Evolutionary conservation across 2,888 invertebrate species (phyloP).

Genomic region (Notodonta dromedarius): DNA sequence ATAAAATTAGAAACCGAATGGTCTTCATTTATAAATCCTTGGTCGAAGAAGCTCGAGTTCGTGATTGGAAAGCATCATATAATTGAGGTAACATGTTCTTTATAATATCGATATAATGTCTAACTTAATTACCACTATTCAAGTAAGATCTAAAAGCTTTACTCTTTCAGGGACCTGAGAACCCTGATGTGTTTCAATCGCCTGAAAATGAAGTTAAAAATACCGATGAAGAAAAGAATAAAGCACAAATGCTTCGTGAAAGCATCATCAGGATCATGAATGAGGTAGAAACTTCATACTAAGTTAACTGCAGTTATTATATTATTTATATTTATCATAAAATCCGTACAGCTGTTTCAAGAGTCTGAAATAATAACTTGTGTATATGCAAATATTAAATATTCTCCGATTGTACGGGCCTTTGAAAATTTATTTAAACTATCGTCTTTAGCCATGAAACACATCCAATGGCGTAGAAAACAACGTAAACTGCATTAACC

Average conservation of each 20-base stretch:
- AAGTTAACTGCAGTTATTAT: no score
- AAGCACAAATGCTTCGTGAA: constrained; percentile 85
- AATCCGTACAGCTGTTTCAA: no score
- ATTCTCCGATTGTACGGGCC: no score
- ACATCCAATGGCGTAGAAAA: no score
- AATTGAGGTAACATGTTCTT: constrained; percentile 81
- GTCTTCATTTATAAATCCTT: constrained; percentile 97
- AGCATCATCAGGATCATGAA: constrained; percentile 88
- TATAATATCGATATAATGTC: no score
- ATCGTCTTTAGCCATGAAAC: no score
- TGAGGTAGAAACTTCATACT: constrained; percentile 77
- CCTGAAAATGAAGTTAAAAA: constrained; percentile 55
- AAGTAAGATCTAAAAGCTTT: background rate
- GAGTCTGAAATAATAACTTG: no score
- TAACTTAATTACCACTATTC: constrained; percentile 11
- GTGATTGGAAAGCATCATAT: constrained; percentile 93
- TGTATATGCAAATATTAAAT: no score
- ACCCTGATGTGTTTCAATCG: constrained; percentile 89
- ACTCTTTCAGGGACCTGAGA: constrained; percentile 86
- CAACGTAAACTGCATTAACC: no score
- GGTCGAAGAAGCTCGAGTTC: constrained; percentile 95
- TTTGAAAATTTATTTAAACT: no score
- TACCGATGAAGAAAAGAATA: constrained; percentile 85
- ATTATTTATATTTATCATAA: no score
- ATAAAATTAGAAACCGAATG: constrained; percentile 95